Percentiles rank a stretch among this genome's conserved stretches.
Evolutionary conservation across 2,888 invertebrate genomes (phyloP).

Genomic region (Saturnia japonica): DNA sequence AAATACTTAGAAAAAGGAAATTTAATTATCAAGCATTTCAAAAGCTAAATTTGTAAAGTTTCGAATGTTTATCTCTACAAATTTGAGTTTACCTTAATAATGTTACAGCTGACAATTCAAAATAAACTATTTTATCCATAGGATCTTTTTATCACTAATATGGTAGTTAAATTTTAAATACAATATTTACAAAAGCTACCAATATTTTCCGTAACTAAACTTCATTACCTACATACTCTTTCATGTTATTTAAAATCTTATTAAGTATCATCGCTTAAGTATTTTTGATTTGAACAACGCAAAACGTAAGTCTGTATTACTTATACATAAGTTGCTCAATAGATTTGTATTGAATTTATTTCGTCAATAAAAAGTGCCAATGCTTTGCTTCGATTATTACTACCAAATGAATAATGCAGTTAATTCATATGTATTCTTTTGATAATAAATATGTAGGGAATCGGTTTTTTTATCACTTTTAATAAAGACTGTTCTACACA

Average conservation of each 20-base stretch:
- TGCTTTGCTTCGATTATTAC: conserved; percentile 46
- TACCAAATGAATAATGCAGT: conserved; percentile 42
- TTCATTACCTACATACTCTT: conserved; percentile 19
- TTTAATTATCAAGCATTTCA: too few relatives aligned
- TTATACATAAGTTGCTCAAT: conserved; percentile 7
- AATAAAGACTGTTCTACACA: background rate
- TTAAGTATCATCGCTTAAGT: conserved; percentile 42
- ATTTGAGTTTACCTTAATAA: background rate
- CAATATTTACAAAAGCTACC: background rate
- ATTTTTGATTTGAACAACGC: conserved; percentile 14
- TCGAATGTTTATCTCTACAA: background rate
- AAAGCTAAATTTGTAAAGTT: too few relatives aligned
- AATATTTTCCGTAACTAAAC: conserved; percentile 25
- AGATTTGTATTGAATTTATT: conserved; percentile 26
- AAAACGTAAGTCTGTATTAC: background rate
- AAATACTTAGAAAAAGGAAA: too few relatives aligned
- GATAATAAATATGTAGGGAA: background rate
- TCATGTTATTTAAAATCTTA: conserved; percentile 36
- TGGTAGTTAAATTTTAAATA: background rate
- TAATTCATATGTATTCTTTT: conserved; percentile 17
- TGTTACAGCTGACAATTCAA: background rate
- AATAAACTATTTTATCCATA: background rate
- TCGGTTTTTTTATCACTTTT: background rate
- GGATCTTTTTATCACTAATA: background rate
- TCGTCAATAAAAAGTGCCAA: conserved; percentile 55